Base-by-base conservation (phyloP, 2,113 vertebrate genomes). In the Myiopsitta monachus region DNA sequence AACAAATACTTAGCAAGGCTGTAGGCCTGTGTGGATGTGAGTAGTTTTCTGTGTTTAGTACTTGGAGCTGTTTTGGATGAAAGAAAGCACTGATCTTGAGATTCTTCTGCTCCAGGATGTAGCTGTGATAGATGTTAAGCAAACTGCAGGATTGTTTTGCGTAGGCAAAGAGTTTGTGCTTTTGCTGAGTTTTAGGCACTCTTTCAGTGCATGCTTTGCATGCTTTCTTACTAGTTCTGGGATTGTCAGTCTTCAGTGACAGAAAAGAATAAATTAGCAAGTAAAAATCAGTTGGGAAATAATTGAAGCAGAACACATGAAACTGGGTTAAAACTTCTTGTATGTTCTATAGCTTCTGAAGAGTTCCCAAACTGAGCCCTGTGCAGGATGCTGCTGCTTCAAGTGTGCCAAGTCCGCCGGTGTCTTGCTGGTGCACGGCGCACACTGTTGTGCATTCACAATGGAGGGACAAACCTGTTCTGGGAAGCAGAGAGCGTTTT, bases 381-480 rank as follows among this genome's bases (percentile, higher is more conserved):
- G 55, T 1, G 31, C 21, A 74, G 73, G 46, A 26, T 9, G 76
- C 43, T 41, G 22, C 70, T 6, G 33, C 51, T 49, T 38, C 8
- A 3, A 57, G 30, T 18, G 19, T 8, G 5, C 46, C 0, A 7
- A 13, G 7, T 19, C 49, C 33, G 5, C 19, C 0, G 0, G 63
- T 18, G 39, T 33, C 51, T 33, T 15, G 7, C 44, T 3, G 23
- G 11, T 18, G 3, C 4, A 2, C 4, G 1, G 44, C 3, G 21
- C 36, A 5, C 13, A 0, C 17, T 6, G 17, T 31, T 4, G 1
- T 11, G 11, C 23, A 0, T 10, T n/a, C 3, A 0, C 3, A 39
- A 3, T 7, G 39, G 51, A 33, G 19, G n/a, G 41, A 12, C 10
- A 9, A 26, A 24, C 28, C 47, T 79, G 57, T n/a, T 59, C 57